phyloP scores from a whole-genome alignment of 2,888 invertebrate species.

The Leptothorax acervorum region DNA sequence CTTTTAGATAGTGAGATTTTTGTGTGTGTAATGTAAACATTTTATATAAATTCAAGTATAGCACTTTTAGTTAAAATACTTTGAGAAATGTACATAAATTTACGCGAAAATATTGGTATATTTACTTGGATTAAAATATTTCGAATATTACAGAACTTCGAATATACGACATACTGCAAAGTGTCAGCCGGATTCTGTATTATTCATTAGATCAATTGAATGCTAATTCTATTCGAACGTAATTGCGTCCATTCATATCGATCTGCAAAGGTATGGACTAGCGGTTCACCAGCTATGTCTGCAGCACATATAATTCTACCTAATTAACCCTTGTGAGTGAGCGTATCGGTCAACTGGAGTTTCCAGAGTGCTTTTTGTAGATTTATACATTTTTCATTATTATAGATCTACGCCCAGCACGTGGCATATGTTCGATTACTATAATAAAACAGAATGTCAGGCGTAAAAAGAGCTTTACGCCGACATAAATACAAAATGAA shows the following conservation, averaged over 20 bases:
- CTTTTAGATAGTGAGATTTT: not conserved
- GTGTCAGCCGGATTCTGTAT: not conserved
- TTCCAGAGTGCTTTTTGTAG: not conserved
- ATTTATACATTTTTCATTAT: not conserved
- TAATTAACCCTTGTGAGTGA: slow-evolving; percentile 21
- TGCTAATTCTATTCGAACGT: slow-evolving; percentile 39
- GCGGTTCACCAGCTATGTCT: slow-evolving; percentile 46
- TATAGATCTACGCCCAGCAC: not conserved
- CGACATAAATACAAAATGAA: not conserved
- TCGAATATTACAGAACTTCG: not conserved
- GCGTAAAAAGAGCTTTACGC: not conserved
- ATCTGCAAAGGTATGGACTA: slow-evolving; percentile 50
- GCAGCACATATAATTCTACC: slow-evolving; percentile 26
- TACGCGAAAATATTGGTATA: not conserved
- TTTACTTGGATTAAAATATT: not conserved
- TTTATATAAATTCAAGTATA: not conserved
- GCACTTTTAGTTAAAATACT: not conserved
- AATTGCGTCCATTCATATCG: slow-evolving; percentile 44
- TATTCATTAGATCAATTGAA: slow-evolving; percentile 34
- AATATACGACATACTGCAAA: not conserved
- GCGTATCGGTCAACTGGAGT: not conserved
- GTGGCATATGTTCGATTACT: not conserved
- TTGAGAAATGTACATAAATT: not conserved
- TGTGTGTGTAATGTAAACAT: not conserved
- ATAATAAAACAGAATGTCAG: not conserved